A percentile compares a stretch with the other conserved stretches of the same genome.
phyloP scores from a whole-genome alignment of 2,888 invertebrate species.

The Scaeva pyrastri region DNA sequence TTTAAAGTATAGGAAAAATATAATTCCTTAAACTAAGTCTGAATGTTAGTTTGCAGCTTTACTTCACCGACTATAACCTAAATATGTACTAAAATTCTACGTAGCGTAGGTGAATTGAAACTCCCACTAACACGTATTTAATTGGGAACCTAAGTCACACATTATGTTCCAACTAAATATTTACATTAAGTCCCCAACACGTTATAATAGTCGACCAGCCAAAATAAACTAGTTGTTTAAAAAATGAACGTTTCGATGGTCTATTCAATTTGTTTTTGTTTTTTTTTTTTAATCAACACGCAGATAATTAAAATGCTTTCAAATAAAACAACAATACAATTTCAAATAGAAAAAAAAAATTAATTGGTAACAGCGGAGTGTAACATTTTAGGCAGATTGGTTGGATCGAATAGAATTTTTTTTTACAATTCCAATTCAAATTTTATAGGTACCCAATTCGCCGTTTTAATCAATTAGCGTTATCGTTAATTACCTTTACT shows the following conservation, averaged over 20 bases:
- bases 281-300: not conserved
- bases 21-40: too few species aligned
- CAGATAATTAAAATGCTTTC: conserved; percentile 11
- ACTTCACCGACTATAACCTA: too few species aligned
- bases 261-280: not conserved
- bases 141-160: conserved; percentile 13
- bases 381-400: not conserved
- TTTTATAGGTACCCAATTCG: conserved; percentile 4
- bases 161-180: not conserved
- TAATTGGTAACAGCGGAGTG: not conserved
- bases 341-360: not conserved
- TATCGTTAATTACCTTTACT: conserved; percentile 30
- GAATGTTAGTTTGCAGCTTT: too few species aligned
- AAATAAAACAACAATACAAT: not conserved
- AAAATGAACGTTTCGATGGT: not conserved
- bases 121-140: not conserved
- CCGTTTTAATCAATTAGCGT: conserved; percentile 57
- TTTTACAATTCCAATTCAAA: too few species aligned
- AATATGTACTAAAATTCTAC: too few species aligned
- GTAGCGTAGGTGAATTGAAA: too few species aligned
- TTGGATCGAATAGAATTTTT: too few species aligned
- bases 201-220: not conserved
- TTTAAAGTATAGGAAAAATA: too few species aligned
- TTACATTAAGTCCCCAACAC: not conserved
- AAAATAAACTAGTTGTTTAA: not conserved